phyloP scores from a whole-genome alignment of 1,140 invertebrate genomes.

The Drosophila jambulina region DNA sequence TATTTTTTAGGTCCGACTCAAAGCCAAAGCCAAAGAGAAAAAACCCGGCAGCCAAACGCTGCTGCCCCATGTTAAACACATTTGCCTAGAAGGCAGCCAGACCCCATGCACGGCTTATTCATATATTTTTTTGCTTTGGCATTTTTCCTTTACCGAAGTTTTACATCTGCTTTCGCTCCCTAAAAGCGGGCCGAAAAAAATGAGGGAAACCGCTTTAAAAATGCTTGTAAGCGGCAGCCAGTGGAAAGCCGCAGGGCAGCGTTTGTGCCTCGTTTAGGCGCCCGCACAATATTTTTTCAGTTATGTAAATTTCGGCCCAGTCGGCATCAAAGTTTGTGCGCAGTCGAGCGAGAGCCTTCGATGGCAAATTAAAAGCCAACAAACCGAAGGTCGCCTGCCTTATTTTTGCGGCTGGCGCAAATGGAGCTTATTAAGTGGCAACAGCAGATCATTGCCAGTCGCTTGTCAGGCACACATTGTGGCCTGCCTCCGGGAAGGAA shows the following conservation, averaged over 20 bases:
- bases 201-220: conserved; percentile 52
- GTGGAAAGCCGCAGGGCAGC: conserved; percentile 52
- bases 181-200: conserved; percentile 10
- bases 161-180: conserved; percentile 51
- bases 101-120: conserved; percentile 57
- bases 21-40: conserved; percentile 21
- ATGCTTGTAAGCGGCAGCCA: conserved; percentile 52
- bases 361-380: conserved; percentile 56
- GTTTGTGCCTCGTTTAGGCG: conserved; percentile 57
- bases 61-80: conserved; percentile 51
- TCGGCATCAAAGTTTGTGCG: conserved; percentile 32
- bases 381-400: conserved; percentile 32
- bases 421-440: conserved; percentile 56
- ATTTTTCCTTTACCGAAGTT: conserved; percentile 43
- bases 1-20: conserved; percentile 28
- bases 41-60: conserved; percentile 17
- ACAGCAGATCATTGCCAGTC: conserved; percentile 43
- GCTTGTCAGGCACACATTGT: conserved; percentile 24
- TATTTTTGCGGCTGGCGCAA: conserved; percentile 36
- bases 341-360: conserved; percentile 40
- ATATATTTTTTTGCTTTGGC: conserved; percentile 31
- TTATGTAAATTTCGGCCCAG: conserved; percentile 56
- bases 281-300: conserved; percentile 59
- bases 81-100: conserved; percentile 54
- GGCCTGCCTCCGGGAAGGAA: conserved; percentile 4